These are phyloP conservation scores for Drosophila insularis DNA, from an alignment of 1,140 invertebrate species.

Conservation along the genomic window DNA sequence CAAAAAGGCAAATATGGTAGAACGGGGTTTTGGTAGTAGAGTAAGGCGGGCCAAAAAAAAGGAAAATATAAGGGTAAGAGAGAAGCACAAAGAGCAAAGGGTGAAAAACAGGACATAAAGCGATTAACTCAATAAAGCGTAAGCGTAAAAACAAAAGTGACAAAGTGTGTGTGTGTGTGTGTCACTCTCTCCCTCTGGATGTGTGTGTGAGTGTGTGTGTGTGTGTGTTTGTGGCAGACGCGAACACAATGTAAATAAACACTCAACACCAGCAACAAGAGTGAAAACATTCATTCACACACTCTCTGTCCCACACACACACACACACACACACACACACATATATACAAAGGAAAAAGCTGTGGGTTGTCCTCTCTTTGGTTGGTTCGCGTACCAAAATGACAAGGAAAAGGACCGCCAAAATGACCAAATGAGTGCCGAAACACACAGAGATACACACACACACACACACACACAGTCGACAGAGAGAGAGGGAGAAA, in stretches of 20 bases:
- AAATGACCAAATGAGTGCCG: slow-evolving; percentile 7
- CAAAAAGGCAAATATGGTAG: slow-evolving; percentile 60
- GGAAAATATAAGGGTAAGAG: not conserved
- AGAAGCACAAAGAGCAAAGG: not conserved
- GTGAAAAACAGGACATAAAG: slow-evolving; percentile 55
- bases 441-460: not conserved
- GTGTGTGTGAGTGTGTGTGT: slow-evolving; percentile 37
- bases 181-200: slow-evolving; percentile 8
- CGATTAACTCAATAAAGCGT: slow-evolving; percentile 73
- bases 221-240: slow-evolving; percentile 39
- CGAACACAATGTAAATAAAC: slow-evolving; percentile 60
- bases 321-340: slow-evolving; percentile 20
- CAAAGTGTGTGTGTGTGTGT: slow-evolving; percentile 45
- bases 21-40: not conserved
- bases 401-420: not conserved
- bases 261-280: slow-evolving; percentile 36
- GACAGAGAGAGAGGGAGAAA: not conserved
- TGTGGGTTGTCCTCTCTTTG: slow-evolving; percentile 4
- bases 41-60: too few species aligned
- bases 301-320: not conserved
- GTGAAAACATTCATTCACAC: slow-evolving; percentile 20
- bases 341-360: slow-evolving; percentile 4
- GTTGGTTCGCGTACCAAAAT: not conserved
- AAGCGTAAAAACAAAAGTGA: slow-evolving; percentile 72
- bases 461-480: not conserved